Evolutionary conservation across 1,140 invertebrate species (phyloP).

Genomic region (Charaxes varanes): DNA sequence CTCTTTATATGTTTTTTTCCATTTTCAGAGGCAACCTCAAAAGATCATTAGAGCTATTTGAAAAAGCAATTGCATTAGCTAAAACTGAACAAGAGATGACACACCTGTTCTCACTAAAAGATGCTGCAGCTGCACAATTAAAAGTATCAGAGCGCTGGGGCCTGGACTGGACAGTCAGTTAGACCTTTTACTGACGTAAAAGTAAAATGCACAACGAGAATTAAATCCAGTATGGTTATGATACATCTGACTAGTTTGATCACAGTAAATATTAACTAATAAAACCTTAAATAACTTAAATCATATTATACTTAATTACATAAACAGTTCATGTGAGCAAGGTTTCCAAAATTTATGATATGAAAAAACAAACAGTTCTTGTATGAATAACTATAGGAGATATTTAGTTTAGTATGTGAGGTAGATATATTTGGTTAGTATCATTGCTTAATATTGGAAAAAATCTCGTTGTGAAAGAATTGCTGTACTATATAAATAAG

Average conservation of each 20-base stretch:
- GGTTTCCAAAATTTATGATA: not conserved
- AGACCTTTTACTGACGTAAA: slow-evolving; percentile 26
- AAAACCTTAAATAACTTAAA: not conserved
- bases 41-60: slow-evolving; percentile 88
- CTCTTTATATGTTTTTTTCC: too few species aligned
- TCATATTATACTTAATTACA: not conserved
- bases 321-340: not conserved
- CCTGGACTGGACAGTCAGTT: slow-evolving; percentile 73
- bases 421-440: slow-evolving; percentile 3
- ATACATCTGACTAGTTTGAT: slow-evolving; percentile 19
- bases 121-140: slow-evolving; percentile 90
- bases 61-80: slow-evolving; percentile 90
- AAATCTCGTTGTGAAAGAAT: slow-evolving; percentile 23
- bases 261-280: slow-evolving; percentile 6
- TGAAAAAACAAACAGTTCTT: too few species aligned
- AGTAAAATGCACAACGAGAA: slow-evolving; percentile 35
- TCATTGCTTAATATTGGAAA: slow-evolving; percentile 16
- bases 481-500: slow-evolving; percentile 5
- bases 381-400: not conserved
- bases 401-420: not conserved
- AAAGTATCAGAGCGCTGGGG: slow-evolving; percentile 87
- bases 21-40: slow-evolving; percentile 87
- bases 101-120: slow-evolving; percentile 89
- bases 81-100: slow-evolving; percentile 91
- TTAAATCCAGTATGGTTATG: slow-evolving; percentile 32